Evolutionary conservation across 2,888 invertebrate genomes (phyloP).

Genomic region (Anarsia innoxiella): DNA sequence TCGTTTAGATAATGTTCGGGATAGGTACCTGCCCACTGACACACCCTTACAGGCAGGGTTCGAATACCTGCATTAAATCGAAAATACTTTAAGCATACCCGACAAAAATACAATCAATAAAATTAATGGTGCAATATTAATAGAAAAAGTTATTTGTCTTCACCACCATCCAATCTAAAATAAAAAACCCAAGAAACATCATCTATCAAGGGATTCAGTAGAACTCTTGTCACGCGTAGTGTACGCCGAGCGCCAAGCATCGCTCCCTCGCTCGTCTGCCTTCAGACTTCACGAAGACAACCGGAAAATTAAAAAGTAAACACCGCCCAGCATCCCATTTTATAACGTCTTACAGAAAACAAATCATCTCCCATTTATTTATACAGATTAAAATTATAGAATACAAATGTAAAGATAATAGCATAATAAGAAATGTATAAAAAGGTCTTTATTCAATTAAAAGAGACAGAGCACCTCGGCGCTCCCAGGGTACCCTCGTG

Average conservation of each 20-base stretch:
- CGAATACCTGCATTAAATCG: too few relatives aligned
- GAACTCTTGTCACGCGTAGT: slow-evolving; percentile 49
- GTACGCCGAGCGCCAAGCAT: slow-evolving; percentile 38
- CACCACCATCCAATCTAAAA: too few relatives aligned
- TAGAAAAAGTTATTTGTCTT: too few relatives aligned
- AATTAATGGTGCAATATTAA: too few relatives aligned
- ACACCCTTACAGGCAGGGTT: slow-evolving; percentile 7
- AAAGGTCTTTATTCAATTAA: slow-evolving; percentile 63
- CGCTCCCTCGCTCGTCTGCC: slow-evolving; percentile 36
- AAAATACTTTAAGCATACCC: too few relatives aligned
- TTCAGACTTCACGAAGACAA: slow-evolving; percentile 61
- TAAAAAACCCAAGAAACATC: slow-evolving; percentile 14
- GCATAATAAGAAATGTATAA: slow-evolving; percentile 35
- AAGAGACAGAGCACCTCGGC: slow-evolving; percentile 51
- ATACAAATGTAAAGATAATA: slow-evolving; percentile 34
- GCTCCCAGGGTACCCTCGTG: slow-evolving; percentile 49
- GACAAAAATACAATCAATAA: too few relatives aligned
- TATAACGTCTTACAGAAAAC: slow-evolving; percentile 1
- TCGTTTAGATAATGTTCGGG: slow-evolving; percentile 53
- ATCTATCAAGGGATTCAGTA: slow-evolving; percentile 40
- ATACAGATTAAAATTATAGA: slow-evolving; percentile 1
- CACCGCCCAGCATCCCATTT: slow-evolving; percentile 31
- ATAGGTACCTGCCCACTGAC: too few relatives aligned
- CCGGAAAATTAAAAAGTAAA: slow-evolving; percentile 72
- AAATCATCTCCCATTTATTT: slow-evolving; percentile 9